A percentile compares a stretch with the other conserved stretches of the same genome.
Conservation (phyloP, 2,888 invertebrate genomes). For the Synergus itoensis region DNA sequence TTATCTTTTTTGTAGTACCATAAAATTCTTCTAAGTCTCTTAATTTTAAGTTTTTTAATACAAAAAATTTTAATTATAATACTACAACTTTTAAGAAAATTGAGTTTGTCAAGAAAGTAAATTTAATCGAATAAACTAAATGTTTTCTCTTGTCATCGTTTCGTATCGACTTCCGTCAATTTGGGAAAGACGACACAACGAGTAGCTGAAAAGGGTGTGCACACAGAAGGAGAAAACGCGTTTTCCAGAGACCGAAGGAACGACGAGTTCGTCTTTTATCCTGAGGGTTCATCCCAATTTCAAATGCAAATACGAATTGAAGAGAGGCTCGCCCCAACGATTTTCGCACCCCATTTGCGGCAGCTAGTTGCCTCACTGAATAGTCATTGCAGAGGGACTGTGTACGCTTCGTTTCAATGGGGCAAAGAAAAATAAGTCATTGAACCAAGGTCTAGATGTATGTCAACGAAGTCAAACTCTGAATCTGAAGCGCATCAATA, state of each 20-base stretch:
- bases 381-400: constrained; percentile 49
- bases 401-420: constrained; percentile 6
- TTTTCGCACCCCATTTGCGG: constrained; percentile 67
- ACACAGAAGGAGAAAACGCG: constrained; percentile 66
- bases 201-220: constrained; percentile 53
- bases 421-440: neutral
- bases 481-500: too few relatives aligned
- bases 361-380: constrained; percentile 58
- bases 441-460: neutral
- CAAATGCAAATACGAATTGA: constrained; percentile 72
- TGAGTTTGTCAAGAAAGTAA: constrained; percentile 11
- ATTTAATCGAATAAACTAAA: constrained; percentile 30
- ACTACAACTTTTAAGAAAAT: constrained; percentile 6
- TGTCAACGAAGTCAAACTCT: neutral
- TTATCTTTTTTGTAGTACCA: too few relatives aligned
- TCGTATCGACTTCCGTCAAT: constrained; percentile 35
- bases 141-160: constrained; percentile 30
- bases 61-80: neutral
- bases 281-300: constrained; percentile 70
- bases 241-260: constrained; percentile 59
- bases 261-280: constrained; percentile 59
- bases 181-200: constrained; percentile 44
- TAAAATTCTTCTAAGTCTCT: too few relatives aligned
- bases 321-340: constrained; percentile 58
- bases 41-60: neutral